Percentiles rank a stretch among this genome's conserved stretches.
These are phyloP conservation scores for Melinaea marsaeus DNA, from an alignment of 2,888 invertebrate genomes.

Conservation along the genomic window DNA sequence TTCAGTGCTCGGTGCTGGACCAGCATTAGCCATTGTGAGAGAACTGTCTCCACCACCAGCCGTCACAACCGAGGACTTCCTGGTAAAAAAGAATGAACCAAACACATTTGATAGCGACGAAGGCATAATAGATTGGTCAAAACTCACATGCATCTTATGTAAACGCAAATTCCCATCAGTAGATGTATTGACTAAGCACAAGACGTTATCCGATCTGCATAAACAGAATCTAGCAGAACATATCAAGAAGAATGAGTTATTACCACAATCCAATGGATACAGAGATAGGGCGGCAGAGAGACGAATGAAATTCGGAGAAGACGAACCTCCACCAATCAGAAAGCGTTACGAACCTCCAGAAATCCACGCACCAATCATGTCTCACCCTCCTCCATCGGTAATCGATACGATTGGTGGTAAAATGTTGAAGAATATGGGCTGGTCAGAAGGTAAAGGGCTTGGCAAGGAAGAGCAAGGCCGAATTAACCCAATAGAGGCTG, in stretches of 20 bases:
- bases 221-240: constrained; percentile 87
- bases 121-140: constrained; percentile 90
- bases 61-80: constrained; percentile 54
- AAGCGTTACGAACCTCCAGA: constrained; percentile 64
- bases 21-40: constrained; percentile 59
- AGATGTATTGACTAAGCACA: constrained; percentile 93
- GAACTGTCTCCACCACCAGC: constrained; percentile 61
- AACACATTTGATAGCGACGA: constrained; percentile 81
- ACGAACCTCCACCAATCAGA: constrained; percentile 79
- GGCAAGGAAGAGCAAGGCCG: constrained; percentile 96
- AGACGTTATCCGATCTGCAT: constrained; percentile 95
- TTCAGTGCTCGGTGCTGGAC: constrained; percentile 89
- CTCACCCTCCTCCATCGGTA: constrained; percentile 80
- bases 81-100: constrained; percentile 72
- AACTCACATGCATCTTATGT: constrained; percentile 95
- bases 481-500: constrained; percentile 93
- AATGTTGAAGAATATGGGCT: constrained; percentile 98
- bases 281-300: constrained; percentile 98
- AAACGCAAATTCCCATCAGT: constrained; percentile 95
- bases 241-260: constrained; percentile 61
- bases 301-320: constrained; percentile 93
- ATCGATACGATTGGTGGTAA: constrained; percentile 96
- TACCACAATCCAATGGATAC: constrained; percentile 78
- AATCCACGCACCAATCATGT: constrained; percentile 73
- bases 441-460: constrained; percentile 97